Evolutionary conservation across 2,113 vertebrate species (phyloP), one percentile per base, ranked within the genome.

Genomic region (Guaruba guarouba): DNA sequence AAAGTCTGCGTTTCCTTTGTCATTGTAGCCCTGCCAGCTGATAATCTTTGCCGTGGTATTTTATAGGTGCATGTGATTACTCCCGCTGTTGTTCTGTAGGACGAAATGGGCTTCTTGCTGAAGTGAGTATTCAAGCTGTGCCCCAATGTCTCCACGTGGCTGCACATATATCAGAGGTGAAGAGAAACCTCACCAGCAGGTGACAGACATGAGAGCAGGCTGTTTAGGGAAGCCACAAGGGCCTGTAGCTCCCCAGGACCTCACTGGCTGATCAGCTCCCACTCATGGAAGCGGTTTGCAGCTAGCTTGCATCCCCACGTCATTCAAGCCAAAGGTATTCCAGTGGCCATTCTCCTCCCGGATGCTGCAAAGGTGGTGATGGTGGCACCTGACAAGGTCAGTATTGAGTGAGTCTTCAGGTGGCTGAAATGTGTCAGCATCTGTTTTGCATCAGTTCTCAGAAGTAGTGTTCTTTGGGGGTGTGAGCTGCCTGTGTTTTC

Each of bases 221-320:
- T 52, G 8, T 66, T 77, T 8, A 46, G 63, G 49, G 51, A 51
- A 69, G 33, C 28, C 20, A 52, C 23, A 16, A 17, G 62, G 52
- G 73, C 29, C 37, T 70, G n/a, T 37, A 49, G 37, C 39, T 76
- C 35, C 19, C 35, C 82, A 55, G 68, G 76, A 59, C 16, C 24
- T 76, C 4, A 0, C 68, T 91, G 68, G 33, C 81, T 31, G 28
- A 66, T 71, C 11, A 48, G 17, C 35, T 75, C 46, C 66, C 0
- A 0, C 24, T 79, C 69, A 11, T 1, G 0, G 43, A 44, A 70
- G 41, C 17, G 12, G 43, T 95, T 86, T 49, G 20, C n/a, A 49
- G 78, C 69, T 57, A 2, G 28, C 18, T 46, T 3, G 2, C 20
- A 31, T 23, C 28, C 46, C 22, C 19, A 6, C 0, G 0, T 63